Conservation (phyloP, 2,888 invertebrate genomes). For the Microctonus brassicae region DNA sequence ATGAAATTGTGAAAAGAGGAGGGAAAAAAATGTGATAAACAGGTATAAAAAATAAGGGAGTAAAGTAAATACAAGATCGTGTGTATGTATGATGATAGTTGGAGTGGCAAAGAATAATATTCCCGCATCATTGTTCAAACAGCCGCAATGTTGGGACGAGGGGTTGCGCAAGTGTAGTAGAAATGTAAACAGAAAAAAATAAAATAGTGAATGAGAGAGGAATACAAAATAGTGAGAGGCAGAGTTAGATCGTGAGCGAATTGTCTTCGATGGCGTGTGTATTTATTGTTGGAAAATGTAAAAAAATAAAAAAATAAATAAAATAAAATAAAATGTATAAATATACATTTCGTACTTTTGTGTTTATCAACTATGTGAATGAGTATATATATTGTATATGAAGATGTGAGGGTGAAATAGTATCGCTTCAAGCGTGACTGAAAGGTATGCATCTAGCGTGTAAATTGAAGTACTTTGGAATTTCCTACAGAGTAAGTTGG, state of each 20-base stretch:
- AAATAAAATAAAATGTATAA: not conserved
- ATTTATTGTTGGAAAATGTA: not conserved
- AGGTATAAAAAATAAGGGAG: not conserved
- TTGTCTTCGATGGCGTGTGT: not conserved
- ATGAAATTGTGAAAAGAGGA: not conserved
- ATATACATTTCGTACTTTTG: too few relatives aligned
- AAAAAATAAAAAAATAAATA: not conserved
- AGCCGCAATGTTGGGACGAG: conserved; percentile 34
- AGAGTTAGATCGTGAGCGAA: not conserved
- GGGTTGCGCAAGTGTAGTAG: not conserved
- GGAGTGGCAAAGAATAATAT: conserved; percentile 49
- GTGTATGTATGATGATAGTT: not conserved
- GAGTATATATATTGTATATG: not conserved
- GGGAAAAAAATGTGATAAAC: not conserved
- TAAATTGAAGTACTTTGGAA: conserved; percentile 16
- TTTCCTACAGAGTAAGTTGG: conserved; percentile 6
- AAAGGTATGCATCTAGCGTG: conserved; percentile 18
- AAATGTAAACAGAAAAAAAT: not conserved
- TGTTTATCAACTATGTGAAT: too few relatives aligned
- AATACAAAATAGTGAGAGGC: not conserved
- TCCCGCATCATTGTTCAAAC: conserved; percentile 49
- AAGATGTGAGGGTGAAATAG: conserved; percentile 9
- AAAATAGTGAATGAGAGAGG: not conserved
- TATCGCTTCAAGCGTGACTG: conserved; percentile 23
- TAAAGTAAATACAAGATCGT: not conserved